Conservation (phyloP, 2,888 invertebrate species). For the Tribolium freemani region DNA sequence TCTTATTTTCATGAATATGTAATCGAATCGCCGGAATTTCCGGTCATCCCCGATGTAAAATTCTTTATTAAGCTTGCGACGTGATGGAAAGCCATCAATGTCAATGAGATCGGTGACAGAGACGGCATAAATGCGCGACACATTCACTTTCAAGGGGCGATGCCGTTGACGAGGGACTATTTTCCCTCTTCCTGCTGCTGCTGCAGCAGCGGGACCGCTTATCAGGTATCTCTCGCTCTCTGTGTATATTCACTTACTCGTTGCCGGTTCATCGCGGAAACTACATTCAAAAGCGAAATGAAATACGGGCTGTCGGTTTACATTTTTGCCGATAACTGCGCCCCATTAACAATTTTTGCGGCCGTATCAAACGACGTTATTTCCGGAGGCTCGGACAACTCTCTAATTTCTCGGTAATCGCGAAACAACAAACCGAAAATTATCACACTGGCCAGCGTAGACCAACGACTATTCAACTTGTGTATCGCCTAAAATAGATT, state of each 20-base stretch:
- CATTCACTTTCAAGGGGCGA: constrained; percentile 48
- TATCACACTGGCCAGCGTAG: too few relatives aligned
- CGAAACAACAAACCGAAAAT: not conserved
- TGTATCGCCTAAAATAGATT: too few relatives aligned
- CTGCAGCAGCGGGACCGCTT: constrained; percentile 42
- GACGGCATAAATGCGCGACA: constrained; percentile 36
- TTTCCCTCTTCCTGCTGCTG: constrained; percentile 43
- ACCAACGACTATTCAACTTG: too few relatives aligned
- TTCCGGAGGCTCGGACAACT: not conserved
- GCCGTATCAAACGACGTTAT: constrained; percentile 3
- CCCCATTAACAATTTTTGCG: constrained; percentile 32
- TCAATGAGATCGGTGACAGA: constrained; percentile 46
- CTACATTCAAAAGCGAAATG: constrained; percentile 49
- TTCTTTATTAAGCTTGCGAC: constrained; percentile 48
- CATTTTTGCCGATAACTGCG: constrained; percentile 47
- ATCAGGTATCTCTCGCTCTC: constrained; percentile 49
- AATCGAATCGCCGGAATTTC: constrained; percentile 1
- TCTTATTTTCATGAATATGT: constrained; percentile 39
- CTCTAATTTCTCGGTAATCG: not conserved
- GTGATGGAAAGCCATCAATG: constrained; percentile 53
- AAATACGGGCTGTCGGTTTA: constrained; percentile 49
- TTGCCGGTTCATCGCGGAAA: constrained; percentile 48
- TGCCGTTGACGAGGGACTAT: constrained; percentile 48
- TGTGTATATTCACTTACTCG: constrained; percentile 47
- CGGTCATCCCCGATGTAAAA: not conserved